Evolutionary conservation across 2,113 vertebrate genomes (phyloP), one percentile per base, ranked within the genome.

Genomic region (Gymnarchus niloticus): DNA sequence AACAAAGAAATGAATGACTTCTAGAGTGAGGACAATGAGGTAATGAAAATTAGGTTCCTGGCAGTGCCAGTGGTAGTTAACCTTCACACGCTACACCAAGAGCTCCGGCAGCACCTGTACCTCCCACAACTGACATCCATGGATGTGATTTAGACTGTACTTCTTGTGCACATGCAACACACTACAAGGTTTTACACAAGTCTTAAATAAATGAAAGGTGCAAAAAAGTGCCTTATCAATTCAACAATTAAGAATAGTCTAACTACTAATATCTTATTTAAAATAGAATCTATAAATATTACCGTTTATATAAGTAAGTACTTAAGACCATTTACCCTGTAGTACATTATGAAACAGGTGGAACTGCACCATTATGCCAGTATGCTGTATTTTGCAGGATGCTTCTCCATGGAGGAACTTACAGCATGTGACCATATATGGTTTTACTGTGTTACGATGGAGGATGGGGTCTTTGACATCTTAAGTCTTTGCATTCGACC

Each of bases 171-270:
- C 93, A 94, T 95, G 94, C 94, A 92, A 95, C 93, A 95, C 93
- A 80, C 83, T 87, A 95, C 83, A 93, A 95, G 92, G 94, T 93
- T 95, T 94, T 93, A 95, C 94, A 89, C 92, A 92, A 95, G 95
- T 95, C 94, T 95, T 94, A 95, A 96, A 95, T 95, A 94, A 95
- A 95, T 95, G 94, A 95, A 95, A 95, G 95, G 95, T 96, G 95
- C 95, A 95, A 95, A 96, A n/a, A 96, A 96, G 95, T 96, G 95
- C 94, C 95, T 95, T 95, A 95, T 95, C 93, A 94, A 95, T 95
- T 94, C 93, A 95, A 95, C 94, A 94, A 94, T 97, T 97, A 98
- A 97, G 98, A 97, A 98, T 94, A 95, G 93, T 94, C 94, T 94
- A 95, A 92, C 92, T 93, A 94, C 94, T 94, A 44, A 96, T 95